Evolutionary conservation across 2,797 vertebrate species (phyloP).

Genomic region (Epinephelus malabaricus): DNA sequence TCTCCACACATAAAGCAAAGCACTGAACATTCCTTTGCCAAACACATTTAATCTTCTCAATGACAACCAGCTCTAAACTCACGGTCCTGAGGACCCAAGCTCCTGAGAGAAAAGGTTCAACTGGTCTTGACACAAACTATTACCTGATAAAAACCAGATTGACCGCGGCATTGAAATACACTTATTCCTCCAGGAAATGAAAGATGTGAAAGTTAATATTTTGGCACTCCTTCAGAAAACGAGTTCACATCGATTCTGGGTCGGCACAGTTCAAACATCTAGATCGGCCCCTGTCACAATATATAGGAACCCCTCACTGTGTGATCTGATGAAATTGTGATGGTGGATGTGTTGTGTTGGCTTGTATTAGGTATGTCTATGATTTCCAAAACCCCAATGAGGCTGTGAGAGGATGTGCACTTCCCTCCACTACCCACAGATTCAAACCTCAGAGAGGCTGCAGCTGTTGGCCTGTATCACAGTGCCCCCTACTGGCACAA

Average conservation of each 20-base stretch:
- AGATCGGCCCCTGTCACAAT: conserved; percentile 58
- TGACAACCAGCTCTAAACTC: conserved; percentile 67
- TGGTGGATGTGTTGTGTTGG: conserved; percentile 62
- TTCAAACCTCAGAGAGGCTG: conserved; percentile 38
- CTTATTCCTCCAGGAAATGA: conserved; percentile 63
- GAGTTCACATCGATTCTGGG: conserved; percentile 64
- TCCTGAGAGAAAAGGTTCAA: conserved; percentile 68
- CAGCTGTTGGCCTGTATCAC: conserved; percentile 74
- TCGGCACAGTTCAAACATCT: conserved; percentile 62
- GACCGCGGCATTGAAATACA: conserved; percentile 69
- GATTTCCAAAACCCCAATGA: conserved; percentile 71
- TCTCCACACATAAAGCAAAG: conserved; percentile 61
- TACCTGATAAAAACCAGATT: conserved; percentile 58
- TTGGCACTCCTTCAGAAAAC: conserved; percentile 58
- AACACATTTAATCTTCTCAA: conserved; percentile 72
- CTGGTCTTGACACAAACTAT: conserved; percentile 76
- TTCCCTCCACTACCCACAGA: conserved; percentile 49
- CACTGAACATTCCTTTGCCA: conserved; percentile 57
- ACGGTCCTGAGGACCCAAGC: conserved; percentile 34
- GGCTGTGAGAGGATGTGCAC: conserved; percentile 53
- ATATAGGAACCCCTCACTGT: conserved; percentile 58
- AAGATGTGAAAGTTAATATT: conserved; percentile 78
- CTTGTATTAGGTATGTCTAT: conserved; percentile 65
- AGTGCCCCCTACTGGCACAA: conserved; percentile 86
- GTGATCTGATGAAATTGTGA: conserved; percentile 74